These are phyloP conservation scores for Mystacides longicornis DNA, from an alignment of 2,888 invertebrate species.

Conservation along the genomic window DNA sequence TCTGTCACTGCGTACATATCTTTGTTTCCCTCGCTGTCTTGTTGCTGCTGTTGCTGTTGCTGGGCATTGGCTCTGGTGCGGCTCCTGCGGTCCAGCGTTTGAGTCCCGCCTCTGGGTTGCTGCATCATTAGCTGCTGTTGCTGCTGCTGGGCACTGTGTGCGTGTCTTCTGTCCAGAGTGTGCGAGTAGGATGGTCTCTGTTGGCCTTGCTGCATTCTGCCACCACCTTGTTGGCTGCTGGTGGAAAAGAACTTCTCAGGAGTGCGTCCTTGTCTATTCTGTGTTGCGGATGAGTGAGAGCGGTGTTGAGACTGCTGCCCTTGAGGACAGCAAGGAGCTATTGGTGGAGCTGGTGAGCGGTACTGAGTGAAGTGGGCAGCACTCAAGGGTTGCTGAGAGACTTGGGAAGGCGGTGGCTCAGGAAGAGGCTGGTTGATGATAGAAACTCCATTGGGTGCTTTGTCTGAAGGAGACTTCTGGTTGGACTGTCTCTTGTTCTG, in stretches of 20 bases:
- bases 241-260: constrained; percentile 27
- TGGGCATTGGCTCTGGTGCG: not conserved
- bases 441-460: constrained; percentile 30
- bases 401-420: constrained; percentile 37
- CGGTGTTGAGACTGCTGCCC: constrained; percentile 17
- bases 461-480: constrained; percentile 26
- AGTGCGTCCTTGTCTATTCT: constrained; percentile 25
- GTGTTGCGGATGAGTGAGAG: constrained; percentile 21
- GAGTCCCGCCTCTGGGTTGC: constrained; percentile 7
- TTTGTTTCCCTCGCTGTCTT: constrained; percentile 37
- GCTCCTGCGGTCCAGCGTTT: constrained; percentile 20
- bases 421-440: constrained; percentile 41
- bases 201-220: not conserved
- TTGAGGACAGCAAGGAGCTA: constrained; percentile 28
- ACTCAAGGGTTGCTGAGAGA: constrained; percentile 34
- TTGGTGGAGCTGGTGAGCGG: constrained; percentile 36
- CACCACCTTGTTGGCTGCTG: constrained; percentile 24
- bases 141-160: constrained; percentile 7
- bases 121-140: constrained; percentile 8
- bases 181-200: constrained; percentile 19
- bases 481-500: constrained; percentile 19
- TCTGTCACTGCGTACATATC: constrained; percentile 71
- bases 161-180: constrained; percentile 21
- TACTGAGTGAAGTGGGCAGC: constrained; percentile 51
- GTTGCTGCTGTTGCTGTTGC: constrained; percentile 19